Percentiles rank a stretch among this genome's conserved stretches.
phyloP scores from a whole-genome alignment of 2,113 vertebrate genomes.

The Coptodon rendalli region DNA sequence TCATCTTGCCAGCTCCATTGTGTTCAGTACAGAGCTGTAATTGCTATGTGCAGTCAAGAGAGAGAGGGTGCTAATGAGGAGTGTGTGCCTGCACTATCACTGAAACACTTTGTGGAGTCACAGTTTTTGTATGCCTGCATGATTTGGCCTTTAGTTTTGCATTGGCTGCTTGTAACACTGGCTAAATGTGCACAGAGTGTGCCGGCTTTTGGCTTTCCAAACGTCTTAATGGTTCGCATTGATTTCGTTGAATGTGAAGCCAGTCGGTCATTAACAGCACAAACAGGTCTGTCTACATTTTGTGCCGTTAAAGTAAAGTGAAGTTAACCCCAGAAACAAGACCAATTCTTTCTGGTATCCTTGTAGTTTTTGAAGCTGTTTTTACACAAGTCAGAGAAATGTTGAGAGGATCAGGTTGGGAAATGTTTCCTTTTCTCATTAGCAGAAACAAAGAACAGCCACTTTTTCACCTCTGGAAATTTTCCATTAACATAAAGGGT shows the following conservation, averaged over 20 bases:
- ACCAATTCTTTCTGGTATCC: neutral
- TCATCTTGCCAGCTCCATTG: neutral
- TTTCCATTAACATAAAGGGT: neutral
- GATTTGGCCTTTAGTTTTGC: neutral
- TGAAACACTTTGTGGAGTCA: neutral
- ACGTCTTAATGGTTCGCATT: neutral
- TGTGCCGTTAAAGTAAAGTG: neutral
- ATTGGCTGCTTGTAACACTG: neutral
- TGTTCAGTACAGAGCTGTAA: neutral
- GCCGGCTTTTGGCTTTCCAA: neutral
- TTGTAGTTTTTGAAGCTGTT: neutral
- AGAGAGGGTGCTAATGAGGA: neutral
- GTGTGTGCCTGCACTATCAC: neutral
- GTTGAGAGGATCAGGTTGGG: neutral
- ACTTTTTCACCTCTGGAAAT: neutral
- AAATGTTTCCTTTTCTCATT: neutral
- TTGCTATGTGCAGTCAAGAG: slow-evolving; percentile 19
- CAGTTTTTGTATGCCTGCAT: neutral
- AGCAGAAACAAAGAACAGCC: neutral
- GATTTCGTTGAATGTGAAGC: neutral
- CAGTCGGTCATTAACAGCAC: neutral
- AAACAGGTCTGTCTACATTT: neutral
- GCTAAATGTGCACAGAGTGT: neutral
- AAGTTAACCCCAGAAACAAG: neutral
- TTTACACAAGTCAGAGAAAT: neutral